Conservation (phyloP, 2,797 vertebrate species). For the Cynopterus sphinx region DNA sequence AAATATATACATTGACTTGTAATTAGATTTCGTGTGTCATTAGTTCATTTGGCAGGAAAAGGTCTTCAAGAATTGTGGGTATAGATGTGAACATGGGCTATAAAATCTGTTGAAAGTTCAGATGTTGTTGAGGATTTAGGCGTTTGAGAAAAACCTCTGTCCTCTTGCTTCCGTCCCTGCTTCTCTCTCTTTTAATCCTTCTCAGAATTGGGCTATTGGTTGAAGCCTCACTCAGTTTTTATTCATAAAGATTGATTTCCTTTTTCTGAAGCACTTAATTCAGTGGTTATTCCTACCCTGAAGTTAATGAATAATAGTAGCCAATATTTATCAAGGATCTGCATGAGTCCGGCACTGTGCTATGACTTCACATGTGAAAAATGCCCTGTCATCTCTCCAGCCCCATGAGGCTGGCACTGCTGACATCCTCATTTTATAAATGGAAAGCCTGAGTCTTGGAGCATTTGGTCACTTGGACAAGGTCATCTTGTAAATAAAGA, state of each 20-base stretch:
- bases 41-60: neutral
- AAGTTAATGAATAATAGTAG: too few relatives aligned
- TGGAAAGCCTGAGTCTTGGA: neutral
- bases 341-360: too few relatives aligned
- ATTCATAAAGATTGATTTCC: accelerated
- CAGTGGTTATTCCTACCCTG: neutral
- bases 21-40: neutral
- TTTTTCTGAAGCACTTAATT: neutral
- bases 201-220: neutral
- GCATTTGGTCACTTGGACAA: accelerated
- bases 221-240: neutral
- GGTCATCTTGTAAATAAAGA: accelerated
- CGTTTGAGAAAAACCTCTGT: neutral
- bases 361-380: neutral
- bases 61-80: neutral
- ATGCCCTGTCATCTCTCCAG: neutral
- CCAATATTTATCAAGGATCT: neutral
- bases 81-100: accelerated
- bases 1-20: neutral
- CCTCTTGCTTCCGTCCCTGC: neutral
- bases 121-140: accelerated
- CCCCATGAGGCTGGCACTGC: accelerated
- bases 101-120: neutral
- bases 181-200: neutral
- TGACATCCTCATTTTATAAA: neutral